phyloP scores from a whole-genome alignment of 1,140 invertebrate species.

The Pseudomyrmex concolor region DNA sequence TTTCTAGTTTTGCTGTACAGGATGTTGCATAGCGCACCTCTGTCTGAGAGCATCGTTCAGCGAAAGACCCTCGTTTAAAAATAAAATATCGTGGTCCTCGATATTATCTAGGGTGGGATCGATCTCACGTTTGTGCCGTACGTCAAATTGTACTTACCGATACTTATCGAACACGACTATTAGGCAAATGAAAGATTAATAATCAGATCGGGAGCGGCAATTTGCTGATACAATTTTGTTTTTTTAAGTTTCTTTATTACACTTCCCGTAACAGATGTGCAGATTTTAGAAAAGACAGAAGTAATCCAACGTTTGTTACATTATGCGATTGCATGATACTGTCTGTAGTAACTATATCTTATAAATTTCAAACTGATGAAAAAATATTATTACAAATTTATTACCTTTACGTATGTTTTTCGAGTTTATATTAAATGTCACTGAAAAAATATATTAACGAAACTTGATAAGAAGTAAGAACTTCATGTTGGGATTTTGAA shows the following conservation, averaged over 20 bases:
- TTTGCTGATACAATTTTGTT: neutral
- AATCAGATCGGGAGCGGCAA: neutral
- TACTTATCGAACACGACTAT: constrained; percentile 1
- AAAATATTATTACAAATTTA: neutral
- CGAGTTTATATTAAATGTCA: neutral
- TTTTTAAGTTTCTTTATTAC: neutral
- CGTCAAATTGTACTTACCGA: constrained; percentile 56
- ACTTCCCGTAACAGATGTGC: neutral
- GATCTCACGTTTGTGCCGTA: constrained; percentile 53
- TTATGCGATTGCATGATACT: neutral
- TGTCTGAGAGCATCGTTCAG: constrained; percentile 36
- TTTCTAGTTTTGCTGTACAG: constrained; percentile 20
- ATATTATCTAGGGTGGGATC: constrained; percentile 32
- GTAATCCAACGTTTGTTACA: neutral
- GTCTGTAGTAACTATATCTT: neutral
- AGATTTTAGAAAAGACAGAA: neutral
- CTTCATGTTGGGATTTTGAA: neutral
- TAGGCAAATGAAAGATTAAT: constrained; percentile 7
- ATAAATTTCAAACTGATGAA: constrained; percentile 1
- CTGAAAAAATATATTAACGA: neutral
- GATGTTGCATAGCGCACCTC: constrained; percentile 31
- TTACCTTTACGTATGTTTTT: neutral
- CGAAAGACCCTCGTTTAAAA: constrained; percentile 60
- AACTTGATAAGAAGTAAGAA: neutral
- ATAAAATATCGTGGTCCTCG: constrained; percentile 55